Base-by-base conservation (phyloP, 2,113 vertebrate species). In the Epinephelus fuscoguttatus region DNA sequence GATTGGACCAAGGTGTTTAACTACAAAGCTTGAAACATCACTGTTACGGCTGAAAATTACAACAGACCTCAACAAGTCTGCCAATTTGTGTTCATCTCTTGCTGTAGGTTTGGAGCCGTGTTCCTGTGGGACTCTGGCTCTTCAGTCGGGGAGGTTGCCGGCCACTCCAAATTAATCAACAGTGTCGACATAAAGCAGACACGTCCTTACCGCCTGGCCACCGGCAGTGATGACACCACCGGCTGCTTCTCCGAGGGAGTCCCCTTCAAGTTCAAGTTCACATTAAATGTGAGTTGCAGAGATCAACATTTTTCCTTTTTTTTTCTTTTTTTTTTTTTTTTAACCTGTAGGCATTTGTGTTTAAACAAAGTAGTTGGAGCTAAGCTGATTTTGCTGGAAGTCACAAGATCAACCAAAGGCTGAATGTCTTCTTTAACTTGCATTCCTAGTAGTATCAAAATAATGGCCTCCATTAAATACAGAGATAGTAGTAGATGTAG, bases 41-140 rank as follows among this genome's bases (percentile, higher is more conserved):
- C 33, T 37, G 33, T 37, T 37, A 37, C 6, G 6, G 33, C 33
- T 37, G 33, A 37, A 37, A 37, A 37, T 37, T 6, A 37, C 33
- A 37, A 37, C 33, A 37, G 33, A 37, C 7, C 33, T 6, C 7
- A 33, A 33, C 5, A 33, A 33, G 4, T 6, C 1, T 33, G 33
- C 33, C 33, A 27, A 27, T 27, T 27, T 27, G 25, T 27, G 25
- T 27, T 80, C 18, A 42, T 80, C 23, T 82, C 25, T 60, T 90
- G 14, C 49, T 62, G 18, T 50, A 99, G 98, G 89, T 99, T 97
- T 1, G 98, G 96, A 19, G 94, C 97, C 0, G 98, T 99, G 80
- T 98, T 99, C 92, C 93, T 99, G 66, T 99, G 97, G 98, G 98
- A 99, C 91, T 94, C 96, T 2, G 98, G 98, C 25, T 98, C 97